phyloP scores from a whole-genome alignment of 2,888 invertebrate species.

The Macrostomum cliftonense region DNA sequence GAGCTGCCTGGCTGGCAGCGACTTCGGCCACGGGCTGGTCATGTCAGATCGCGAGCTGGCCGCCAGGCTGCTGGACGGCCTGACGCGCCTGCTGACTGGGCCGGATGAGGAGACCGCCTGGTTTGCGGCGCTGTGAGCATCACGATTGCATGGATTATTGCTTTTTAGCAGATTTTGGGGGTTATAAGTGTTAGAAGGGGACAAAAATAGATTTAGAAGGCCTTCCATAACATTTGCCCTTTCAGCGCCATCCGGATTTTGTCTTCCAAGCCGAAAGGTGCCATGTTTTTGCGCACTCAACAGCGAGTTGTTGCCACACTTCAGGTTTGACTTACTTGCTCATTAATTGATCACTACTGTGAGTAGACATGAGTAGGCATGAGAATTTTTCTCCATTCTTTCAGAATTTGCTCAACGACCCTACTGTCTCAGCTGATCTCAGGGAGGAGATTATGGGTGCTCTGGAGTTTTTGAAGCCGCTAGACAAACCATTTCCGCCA shows the following conservation, averaged over 20 bases:
- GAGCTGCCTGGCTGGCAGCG: slow-evolving; percentile 33
- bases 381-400: no score
- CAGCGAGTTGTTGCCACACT: slow-evolving; percentile 21
- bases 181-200: background rate
- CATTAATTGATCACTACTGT: no score
- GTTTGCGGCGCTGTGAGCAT: slow-evolving; percentile 37
- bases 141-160: no score
- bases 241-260: slow-evolving; percentile 30
- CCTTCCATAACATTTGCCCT: background rate
- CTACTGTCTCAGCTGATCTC: slow-evolving; percentile 22
- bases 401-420: slow-evolving; percentile 17
- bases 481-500: slow-evolving; percentile 25
- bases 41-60: slow-evolving; percentile 20
- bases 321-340: slow-evolving; percentile 22
- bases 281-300: slow-evolving; percentile 24
- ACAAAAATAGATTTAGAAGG: background rate
- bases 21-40: slow-evolving; percentile 27
- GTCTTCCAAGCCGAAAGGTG: slow-evolving; percentile 32
- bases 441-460: slow-evolving; percentile 27
- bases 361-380: no score
- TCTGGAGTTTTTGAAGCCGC: slow-evolving; percentile 26
- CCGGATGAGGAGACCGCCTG: slow-evolving; percentile 33
- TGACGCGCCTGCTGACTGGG: slow-evolving; percentile 23
- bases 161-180: no score
- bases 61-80: slow-evolving; percentile 24